These are phyloP conservation scores for Trichogramma dendrolimi DNA, from an alignment of 2,888 invertebrate genomes.

Conservation along the genomic window DNA sequence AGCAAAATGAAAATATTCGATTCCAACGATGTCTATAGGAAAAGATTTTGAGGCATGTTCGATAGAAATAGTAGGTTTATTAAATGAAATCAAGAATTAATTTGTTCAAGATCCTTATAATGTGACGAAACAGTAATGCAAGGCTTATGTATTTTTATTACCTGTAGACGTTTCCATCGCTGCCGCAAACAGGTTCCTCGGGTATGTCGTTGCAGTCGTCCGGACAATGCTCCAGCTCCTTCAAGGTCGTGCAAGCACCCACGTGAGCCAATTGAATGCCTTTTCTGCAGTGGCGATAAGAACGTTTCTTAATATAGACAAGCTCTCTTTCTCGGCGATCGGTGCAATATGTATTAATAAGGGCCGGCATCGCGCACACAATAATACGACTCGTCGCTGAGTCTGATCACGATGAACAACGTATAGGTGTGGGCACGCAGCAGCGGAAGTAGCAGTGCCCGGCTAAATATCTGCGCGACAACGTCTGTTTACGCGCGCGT, in stretches of 20 bases:
- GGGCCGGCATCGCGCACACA: no score
- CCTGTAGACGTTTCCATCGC: conserved; percentile 85
- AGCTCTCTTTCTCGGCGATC: no score
- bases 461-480: no score
- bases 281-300: conserved; percentile 55
- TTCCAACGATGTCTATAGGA: no score
- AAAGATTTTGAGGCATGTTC: neutral
- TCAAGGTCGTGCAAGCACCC: conserved; percentile 78
- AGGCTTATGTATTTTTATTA: conserved; percentile 40
- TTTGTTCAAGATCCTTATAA: neutral
- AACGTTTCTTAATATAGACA: no score
- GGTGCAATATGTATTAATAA: no score
- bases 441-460: no score
- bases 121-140: neutral
- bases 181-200: conserved; percentile 78
- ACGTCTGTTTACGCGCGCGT: no score
- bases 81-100: neutral
- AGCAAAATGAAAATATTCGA: no score
- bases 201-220: conserved; percentile 59
- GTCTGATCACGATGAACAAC: no score
- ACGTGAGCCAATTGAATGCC: conserved; percentile 84
- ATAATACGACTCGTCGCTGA: no score
- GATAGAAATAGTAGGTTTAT: neutral
- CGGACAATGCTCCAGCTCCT: conserved; percentile 62
- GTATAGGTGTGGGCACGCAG: no score